These are phyloP conservation scores for Panagrolaimus sp. DNA, from an alignment of 1,140 invertebrate genomes.

Conservation along the genomic window DNA sequence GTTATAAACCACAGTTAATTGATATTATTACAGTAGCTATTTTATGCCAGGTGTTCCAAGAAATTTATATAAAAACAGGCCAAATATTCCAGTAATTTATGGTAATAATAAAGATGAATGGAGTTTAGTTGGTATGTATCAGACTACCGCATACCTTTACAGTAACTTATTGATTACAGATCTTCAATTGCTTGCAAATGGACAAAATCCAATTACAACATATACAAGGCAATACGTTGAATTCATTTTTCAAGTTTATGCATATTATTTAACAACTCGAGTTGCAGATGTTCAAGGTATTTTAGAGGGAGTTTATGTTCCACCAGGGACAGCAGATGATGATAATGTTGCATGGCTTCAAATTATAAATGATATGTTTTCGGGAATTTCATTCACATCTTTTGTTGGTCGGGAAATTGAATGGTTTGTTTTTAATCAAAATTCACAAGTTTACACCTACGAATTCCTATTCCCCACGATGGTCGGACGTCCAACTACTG, in stretches of 20 bases:
- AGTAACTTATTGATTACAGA: not conserved
- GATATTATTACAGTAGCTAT: no score
- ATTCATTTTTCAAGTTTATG: slow-evolving; percentile 9
- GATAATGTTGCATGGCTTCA: slow-evolving; percentile 4
- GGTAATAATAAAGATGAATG: slow-evolving; percentile 1
- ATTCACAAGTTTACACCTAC: not conserved
- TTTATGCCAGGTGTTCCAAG: not conserved
- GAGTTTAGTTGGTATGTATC: not conserved
- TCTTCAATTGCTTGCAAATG: not conserved
- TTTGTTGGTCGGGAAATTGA: not conserved
- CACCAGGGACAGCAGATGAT: not conserved
- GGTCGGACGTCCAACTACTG: not conserved
- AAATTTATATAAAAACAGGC: not conserved
- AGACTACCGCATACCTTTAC: not conserved
- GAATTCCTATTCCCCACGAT: not conserved
- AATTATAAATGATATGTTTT: slow-evolving; percentile 2
- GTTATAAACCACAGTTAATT: no score
- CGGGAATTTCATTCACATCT: not conserved
- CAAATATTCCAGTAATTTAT: slow-evolving; percentile 4
- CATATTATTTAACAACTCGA: not conserved
- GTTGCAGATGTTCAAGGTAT: not conserved
- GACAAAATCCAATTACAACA: not conserved
- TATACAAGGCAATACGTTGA: not conserved
- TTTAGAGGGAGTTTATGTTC: not conserved
- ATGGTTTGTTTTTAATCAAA: not conserved